Base-by-base conservation (phyloP, 1,140 invertebrate genomes). In the Myzus persicae region DNA sequence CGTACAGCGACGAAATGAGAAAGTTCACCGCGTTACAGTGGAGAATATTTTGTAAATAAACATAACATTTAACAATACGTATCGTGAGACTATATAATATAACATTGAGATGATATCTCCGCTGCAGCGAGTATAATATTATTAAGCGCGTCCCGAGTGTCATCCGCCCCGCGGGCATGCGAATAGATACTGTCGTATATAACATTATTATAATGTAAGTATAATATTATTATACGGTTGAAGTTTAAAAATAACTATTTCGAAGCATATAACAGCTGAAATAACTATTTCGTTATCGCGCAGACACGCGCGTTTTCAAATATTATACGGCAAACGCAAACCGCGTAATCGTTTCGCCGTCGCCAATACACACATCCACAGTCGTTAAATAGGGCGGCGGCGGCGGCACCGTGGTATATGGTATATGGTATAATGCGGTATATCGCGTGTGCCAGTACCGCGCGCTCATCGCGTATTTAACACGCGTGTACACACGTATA, bases 201-300 rank as follows among this genome's bases (percentile, higher is more conserved):
- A 31, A 59, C 54, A 31, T 36, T 18, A n/a, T 76, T n/a, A 76
- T n/a, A 6, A 67, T 31, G 59, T n/a, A 9, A 14, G 59, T 67
- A 67, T 11, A 14, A 59, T n/a, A n/a, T 51, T n/a, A n/a, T n/a
- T n/a, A 18, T 76, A n/a, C 11, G 1, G 31, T 36, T n/a, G 59
- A 76, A 76, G 59, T 76, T 76, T n/a, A 76, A 76, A 76, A 76
- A 76, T n/a, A 76, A 76, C 59, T 36, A 18, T 76, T n/a, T 18
- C 31, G 3, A 20, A n/a, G 59, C 36, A n/a, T n/a, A 67, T 76
- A 76, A 36, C 31, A 18, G 59, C 31, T 76, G 59, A n/a, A 85
- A 85, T 44, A 85, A 85, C 84, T 44, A 18, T 87, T 87, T 36
- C 85, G 85, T 87, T 87, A 46, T 87, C 85, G 87, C 87, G 46